Percentiles rank a stretch among this genome's conserved stretches.
These are phyloP conservation scores for Tachystola acroxantha DNA, from an alignment of 2,888 invertebrate genomes.

Conservation along the genomic window DNA sequence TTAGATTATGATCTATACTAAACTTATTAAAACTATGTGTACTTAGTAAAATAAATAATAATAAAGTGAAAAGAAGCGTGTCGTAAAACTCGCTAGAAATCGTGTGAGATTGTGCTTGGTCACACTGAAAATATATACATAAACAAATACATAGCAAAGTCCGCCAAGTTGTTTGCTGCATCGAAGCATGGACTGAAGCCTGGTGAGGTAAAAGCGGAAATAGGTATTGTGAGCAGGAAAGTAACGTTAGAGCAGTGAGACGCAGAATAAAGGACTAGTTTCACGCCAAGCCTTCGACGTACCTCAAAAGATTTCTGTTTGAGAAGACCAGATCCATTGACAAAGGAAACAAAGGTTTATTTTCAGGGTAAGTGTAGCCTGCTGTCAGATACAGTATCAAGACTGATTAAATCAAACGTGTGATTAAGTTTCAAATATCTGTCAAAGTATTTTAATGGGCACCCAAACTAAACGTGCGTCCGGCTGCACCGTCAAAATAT, in stretches of 20 bases:
- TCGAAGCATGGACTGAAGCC: slow-evolving; percentile 49
- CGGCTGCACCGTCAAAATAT: too few species aligned
- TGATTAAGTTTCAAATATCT: too few species aligned
- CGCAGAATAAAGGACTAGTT: slow-evolving; percentile 31
- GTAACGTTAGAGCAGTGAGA: slow-evolving; percentile 48
- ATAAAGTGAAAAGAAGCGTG: slow-evolving; percentile 15
- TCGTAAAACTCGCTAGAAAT: slow-evolving; percentile 26
- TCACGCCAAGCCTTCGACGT: slow-evolving; percentile 65
- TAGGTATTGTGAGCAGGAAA: slow-evolving; percentile 45
- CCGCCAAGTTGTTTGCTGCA: slow-evolving; percentile 12
- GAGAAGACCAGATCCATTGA: slow-evolving; percentile 68
- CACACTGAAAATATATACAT: slow-evolving; percentile 28
- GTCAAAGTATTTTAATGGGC: too few species aligned
- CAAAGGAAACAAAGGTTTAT: slow-evolving; percentile 61
- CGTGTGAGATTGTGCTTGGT: slow-evolving; percentile 35
- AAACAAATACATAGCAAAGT: slow-evolving; percentile 20
- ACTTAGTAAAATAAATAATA: slow-evolving; percentile 11
- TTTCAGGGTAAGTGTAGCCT: slow-evolving; percentile 18
- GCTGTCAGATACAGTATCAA: neutral
- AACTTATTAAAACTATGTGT: slow-evolving; percentile 4
- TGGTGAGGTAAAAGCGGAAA: slow-evolving; percentile 53
- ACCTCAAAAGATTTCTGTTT: slow-evolving; percentile 75
- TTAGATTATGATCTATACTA: slow-evolving; percentile 4
- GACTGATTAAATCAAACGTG: neutral
- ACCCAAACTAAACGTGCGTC: too few species aligned